A percentile compares a stretch with the other conserved stretches of the same genome.
phyloP scores from a whole-genome alignment of 2,888 invertebrate genomes.

The Nezara viridula region DNA sequence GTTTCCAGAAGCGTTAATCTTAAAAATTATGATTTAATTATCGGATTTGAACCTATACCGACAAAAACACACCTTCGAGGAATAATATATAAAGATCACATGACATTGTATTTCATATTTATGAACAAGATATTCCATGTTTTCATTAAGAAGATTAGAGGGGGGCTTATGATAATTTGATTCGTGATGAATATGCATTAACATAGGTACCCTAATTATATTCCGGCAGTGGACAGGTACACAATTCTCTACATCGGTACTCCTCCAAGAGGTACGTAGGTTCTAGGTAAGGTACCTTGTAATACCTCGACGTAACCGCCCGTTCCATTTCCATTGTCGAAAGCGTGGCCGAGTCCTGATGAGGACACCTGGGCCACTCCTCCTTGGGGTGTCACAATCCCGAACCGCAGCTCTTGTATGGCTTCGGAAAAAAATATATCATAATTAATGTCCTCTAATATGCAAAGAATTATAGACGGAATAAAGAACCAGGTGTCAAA shows the following conservation, averaged over 20 bases:
- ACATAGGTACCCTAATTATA: background rate
- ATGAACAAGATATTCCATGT: background rate
- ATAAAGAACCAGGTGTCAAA: background rate
- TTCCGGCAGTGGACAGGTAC: background rate
- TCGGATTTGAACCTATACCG: too few relatives aligned
- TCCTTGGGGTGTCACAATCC: constrained; percentile 40
- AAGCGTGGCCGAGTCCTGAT: constrained; percentile 6
- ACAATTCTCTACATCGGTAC: background rate
- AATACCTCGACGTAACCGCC: background rate
- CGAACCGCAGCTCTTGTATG: background rate
- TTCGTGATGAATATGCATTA: background rate
- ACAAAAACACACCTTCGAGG: too few relatives aligned
- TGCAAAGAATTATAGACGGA: constrained; percentile 4
- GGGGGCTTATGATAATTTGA: background rate
- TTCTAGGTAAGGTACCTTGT: too few relatives aligned
- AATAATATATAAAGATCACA: too few relatives aligned
- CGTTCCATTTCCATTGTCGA: background rate
- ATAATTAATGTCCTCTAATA: constrained; percentile 28
- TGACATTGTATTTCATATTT: too few relatives aligned
- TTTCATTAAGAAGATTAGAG: background rate
- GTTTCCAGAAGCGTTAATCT: too few relatives aligned
- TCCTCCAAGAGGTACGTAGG: background rate
- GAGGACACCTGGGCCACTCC: constrained; percentile 26
- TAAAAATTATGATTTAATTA: too few relatives aligned
- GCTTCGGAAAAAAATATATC: constrained; percentile 30